Conservation (phyloP, 2,888 invertebrate species). For the Platynereis dumerilii region DNA sequence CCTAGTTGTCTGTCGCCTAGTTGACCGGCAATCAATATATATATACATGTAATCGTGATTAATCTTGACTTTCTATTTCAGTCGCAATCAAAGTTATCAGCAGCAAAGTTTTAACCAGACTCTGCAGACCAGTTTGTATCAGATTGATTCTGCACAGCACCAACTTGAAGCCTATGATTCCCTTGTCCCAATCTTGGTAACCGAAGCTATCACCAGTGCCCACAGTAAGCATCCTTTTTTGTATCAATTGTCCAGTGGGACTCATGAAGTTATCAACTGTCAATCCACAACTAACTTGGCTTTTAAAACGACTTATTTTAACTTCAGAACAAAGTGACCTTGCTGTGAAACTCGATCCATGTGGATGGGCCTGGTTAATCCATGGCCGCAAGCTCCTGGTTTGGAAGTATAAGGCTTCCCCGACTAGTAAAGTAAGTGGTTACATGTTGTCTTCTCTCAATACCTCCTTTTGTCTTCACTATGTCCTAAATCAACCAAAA, state of each 20-base stretch:
- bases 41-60: no score
- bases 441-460: no score
- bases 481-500: no score
- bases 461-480: background rate
- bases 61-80: no score
- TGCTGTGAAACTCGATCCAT: slow-evolving; percentile 72
- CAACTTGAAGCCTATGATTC: slow-evolving; percentile 81
- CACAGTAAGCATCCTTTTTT: slow-evolving; percentile 67
- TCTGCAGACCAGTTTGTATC: slow-evolving; percentile 74
- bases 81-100: no score
- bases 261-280: background rate
- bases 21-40: no score
- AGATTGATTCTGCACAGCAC: slow-evolving; percentile 77
- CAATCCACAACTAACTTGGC: no score
- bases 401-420: slow-evolving; percentile 70
- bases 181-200: slow-evolving; percentile 84
- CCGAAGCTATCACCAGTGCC: slow-evolving; percentile 84
- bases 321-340: slow-evolving; percentile 32
- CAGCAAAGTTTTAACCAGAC: slow-evolving; percentile 40
- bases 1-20: no score
- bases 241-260: background rate
- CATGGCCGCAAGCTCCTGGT: slow-evolving; percentile 83
- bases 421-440: slow-evolving; percentile 48
- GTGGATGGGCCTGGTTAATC: slow-evolving; percentile 86
- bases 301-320: background rate